A percentile compares a stretch with the other conserved stretches of the same genome.
These are phyloP conservation scores for Anthoptus insignis DNA, from an alignment of 2,888 invertebrate genomes.

Conservation along the genomic window DNA sequence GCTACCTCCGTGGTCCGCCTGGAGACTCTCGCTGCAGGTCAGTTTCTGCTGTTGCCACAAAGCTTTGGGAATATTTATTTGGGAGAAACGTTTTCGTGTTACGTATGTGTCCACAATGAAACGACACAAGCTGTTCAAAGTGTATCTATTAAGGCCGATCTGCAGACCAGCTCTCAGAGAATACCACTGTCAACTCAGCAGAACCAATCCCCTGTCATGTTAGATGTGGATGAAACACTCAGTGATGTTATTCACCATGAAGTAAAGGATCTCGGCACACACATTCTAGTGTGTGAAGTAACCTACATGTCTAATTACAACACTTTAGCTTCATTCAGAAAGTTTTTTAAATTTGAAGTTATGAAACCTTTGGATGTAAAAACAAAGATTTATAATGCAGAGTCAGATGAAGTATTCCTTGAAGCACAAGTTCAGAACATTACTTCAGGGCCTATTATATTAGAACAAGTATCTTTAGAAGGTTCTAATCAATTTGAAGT, in stretches of 20 bases:
- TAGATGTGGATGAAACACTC: slow-evolving; percentile 94
- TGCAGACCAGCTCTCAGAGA: slow-evolving; percentile 97
- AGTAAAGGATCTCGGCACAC: slow-evolving; percentile 99
- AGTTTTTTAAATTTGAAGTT: slow-evolving; percentile 99
- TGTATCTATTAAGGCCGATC: slow-evolving; percentile 96
- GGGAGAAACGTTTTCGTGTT: slow-evolving; percentile 99
- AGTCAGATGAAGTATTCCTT: slow-evolving; percentile 91
- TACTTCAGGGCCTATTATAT: slow-evolving; percentile 96
- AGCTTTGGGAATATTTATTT: slow-evolving; percentile 99
- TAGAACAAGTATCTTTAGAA: slow-evolving; percentile 98
- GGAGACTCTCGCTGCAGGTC: slow-evolving; percentile 94
- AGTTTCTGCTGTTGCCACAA: slow-evolving; percentile 97
- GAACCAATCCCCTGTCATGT: slow-evolving; percentile 87
- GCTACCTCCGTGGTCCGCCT: slow-evolving; percentile 94
- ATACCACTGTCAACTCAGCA: slow-evolving; percentile 93
- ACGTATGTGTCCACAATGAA: slow-evolving; percentile 99
- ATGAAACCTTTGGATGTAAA: slow-evolving; percentile 99
- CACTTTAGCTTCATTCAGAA: slow-evolving; percentile 95
- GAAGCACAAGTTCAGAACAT: slow-evolving; percentile 96
- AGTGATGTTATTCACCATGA: slow-evolving; percentile 99
- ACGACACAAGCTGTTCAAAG: slow-evolving; percentile 94
- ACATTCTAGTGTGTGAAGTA: slow-evolving; percentile 99
- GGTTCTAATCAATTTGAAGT: slow-evolving; percentile 97
- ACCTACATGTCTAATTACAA: slow-evolving; percentile 93
- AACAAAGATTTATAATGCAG: slow-evolving; percentile 99